phyloP scores from a whole-genome alignment of 2,797 vertebrate species.

The Sternarchorhynchus goeldii region DNA sequence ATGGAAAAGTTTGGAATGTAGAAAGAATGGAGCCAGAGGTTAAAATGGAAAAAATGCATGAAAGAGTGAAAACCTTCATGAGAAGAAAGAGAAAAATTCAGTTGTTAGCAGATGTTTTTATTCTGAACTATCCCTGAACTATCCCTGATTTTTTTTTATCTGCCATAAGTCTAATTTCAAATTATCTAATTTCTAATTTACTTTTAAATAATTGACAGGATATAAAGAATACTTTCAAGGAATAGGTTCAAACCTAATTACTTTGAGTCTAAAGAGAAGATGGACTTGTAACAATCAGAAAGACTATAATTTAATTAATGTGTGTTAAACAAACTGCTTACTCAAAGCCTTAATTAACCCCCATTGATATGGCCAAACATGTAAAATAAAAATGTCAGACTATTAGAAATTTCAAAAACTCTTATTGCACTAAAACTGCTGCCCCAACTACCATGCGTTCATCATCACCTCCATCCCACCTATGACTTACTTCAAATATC shows the following conservation, averaged over 20 bases:
- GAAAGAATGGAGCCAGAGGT: background rate
- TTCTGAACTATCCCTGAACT: background rate
- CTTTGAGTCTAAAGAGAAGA: background rate
- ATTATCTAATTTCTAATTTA: background rate
- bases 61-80: background rate
- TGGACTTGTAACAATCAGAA: background rate
- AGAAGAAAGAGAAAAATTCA: background rate
- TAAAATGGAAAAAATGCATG: background rate
- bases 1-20: background rate
- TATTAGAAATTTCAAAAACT: background rate
- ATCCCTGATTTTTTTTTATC: too few species aligned
- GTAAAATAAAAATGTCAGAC: background rate
- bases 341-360: background rate
- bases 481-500: too few species aligned
- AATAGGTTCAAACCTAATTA: too few species aligned
- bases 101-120: conserved; percentile 3
- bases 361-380: background rate
- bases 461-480: too few species aligned
- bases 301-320: conserved; percentile 14
- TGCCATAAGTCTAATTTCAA: too few species aligned
- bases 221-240: background rate
- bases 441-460: too few species aligned
- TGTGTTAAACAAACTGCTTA: background rate
- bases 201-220: too few species aligned
- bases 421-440: too few species aligned